Base-by-base conservation (phyloP, 2,113 vertebrate genomes). In the Seriola aureovittata region DNA sequence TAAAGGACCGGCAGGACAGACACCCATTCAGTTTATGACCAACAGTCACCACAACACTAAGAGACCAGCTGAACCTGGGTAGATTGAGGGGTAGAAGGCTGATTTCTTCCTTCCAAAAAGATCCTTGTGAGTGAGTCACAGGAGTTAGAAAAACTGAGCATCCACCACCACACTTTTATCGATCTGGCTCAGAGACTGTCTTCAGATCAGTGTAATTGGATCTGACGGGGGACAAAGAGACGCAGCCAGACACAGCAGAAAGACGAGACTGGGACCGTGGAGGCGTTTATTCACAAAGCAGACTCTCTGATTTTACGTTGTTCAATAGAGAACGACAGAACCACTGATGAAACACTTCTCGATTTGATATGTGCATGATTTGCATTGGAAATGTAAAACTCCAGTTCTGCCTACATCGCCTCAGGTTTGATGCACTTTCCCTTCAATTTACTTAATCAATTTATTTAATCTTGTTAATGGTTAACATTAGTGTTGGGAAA, bases 401-500 rank as follows among this genome's bases (percentile, higher is more conserved):
- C 29, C 29, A 29, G 29, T 29, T 29, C 29, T 29, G 29, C 29
- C 29, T 29, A 29, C 29, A 29, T 29, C 29, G 29, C 29, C 29
- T 29, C 29, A 29, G 29, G 29, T 29, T 29, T 29, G 29, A 29
- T 29, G 29, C 2, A 29, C 29, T 29, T 29, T 29, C 29, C 2
- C 38, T 6, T 5, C 38, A 6, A 48, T 55, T 40, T 44, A 62
- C 67, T n/a, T n/a, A n/a, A 42, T 23, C 23, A 23, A 23, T 23
- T 23, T 23, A 23, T 23, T 23, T 23, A 71, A 38, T 52, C 3
- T 5, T 4, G 42, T 88, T 25, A 93, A 93, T 94, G 68, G 88
- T 92, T 87, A 68, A 92, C 82, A 1, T 38, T 4, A 40, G 25
- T 11, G 46, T n/a, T 57, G 44, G 23, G 60, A 52, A 73, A 57